Evolutionary conservation across 2,113 vertebrate species (phyloP), one percentile per base, ranked within the genome.

Genomic region (Oxyura jamaicensis): DNA sequence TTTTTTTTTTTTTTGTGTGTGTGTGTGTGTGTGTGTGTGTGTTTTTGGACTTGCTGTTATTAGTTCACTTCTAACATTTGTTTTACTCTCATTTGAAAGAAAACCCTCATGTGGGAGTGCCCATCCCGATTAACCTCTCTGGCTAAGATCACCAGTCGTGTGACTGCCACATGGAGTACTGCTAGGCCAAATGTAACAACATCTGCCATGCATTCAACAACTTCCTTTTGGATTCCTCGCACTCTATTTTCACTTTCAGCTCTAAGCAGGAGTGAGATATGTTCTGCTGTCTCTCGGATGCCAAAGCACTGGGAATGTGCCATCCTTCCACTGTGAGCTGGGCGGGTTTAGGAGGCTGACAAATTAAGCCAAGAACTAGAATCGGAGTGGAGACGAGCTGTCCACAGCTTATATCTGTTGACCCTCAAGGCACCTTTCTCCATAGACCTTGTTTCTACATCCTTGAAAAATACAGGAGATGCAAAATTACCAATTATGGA

Each of bases 111-210:
- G 0, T 29, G 58, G 75, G 52, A 41, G 65, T 7, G 15, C 95
- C 96, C 93, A 71, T 97, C 42, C 13, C 91, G 85, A 72, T 96
- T 98, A 97, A 94, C 97, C 96, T 97, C 88, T 68, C 96, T 89
- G 23, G 36, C 41, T 63, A 91, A 91, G 90, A 97, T 93, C 91
- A 94, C 59, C 48, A 42, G 88, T 96, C 75, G 72, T 84, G 90
- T 66, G 88, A 94, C 97, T 97, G 95, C 96, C 98, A 96, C 97
- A 76, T 81, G 93, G 91, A 87, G 65, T 87, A 96, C 90, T 88
- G 97, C 97, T 96, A 97, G 97, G 97, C 97, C 97, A 95, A 98
- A 97, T 96, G 96, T 96, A 95, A 96, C 97, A 98, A 98, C 98
- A 98, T 97, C 98, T 98, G 98, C 94, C 97, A 81, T 2, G 52